Percentiles rank a stretch among this genome's conserved stretches.
Evolutionary conservation across 2,797 vertebrate species (phyloP).

Genomic region (Vespertilio murinus): DNA sequence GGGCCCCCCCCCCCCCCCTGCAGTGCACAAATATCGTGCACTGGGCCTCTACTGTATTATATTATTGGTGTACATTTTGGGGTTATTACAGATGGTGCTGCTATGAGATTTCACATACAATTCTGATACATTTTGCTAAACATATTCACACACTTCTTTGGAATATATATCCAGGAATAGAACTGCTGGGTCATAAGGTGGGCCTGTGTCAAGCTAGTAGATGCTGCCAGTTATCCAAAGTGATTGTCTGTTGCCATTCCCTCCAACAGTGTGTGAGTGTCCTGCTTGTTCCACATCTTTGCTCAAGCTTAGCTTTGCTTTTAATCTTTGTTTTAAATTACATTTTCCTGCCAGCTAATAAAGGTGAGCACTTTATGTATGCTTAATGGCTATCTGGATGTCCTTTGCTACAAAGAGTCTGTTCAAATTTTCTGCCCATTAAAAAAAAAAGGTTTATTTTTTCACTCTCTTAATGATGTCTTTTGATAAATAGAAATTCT

Average conservation of each 20-base stretch:
- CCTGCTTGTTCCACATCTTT: not conserved
- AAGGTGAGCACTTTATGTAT: not conserved
- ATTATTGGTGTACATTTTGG: not conserved
- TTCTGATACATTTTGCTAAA: not conserved
- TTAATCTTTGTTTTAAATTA: constrained; percentile 24
- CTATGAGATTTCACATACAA: not conserved
- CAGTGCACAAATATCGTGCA: too few relatives aligned
- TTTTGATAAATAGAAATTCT: constrained; percentile 14
- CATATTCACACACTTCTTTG: not conserved
- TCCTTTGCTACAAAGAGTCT: not conserved
- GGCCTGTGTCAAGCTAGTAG: not conserved
- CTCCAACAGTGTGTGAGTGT: not conserved
- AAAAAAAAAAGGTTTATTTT: not conserved
- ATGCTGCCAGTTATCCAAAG: not conserved
- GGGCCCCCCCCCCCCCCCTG: too few relatives aligned
- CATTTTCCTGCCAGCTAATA: not conserved
- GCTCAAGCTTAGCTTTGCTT: not conserved
- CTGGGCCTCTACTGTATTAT: not conserved
- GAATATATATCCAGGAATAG: not conserved
- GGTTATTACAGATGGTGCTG: not conserved
- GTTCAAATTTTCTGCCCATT: not conserved
- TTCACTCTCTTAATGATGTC: not conserved
- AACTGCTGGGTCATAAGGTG: not conserved
- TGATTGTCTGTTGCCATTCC: not conserved
- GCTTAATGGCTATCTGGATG: not conserved